Conservation (phyloP, 2,113 vertebrate genomes). For the Vimba vimba region DNA sequence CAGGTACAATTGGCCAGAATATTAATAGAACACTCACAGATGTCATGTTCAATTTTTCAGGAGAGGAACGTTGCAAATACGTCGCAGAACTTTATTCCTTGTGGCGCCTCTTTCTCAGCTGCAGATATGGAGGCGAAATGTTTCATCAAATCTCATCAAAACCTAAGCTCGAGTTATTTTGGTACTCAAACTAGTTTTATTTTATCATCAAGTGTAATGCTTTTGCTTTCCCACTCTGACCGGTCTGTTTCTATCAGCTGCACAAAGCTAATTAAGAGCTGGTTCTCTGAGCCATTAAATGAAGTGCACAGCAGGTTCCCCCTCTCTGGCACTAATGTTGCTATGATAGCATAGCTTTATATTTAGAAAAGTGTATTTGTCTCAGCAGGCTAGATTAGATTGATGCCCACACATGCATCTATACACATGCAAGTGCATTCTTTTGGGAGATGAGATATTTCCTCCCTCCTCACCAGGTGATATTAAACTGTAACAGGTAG, state of each 20-base stretch:
- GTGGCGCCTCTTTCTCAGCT: neutral
- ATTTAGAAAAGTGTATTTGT: conserved; percentile 55
- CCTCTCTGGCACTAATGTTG: conserved; percentile 50
- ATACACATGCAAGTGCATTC: neutral
- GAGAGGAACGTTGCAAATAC: neutral
- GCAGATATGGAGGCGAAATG: neutral
- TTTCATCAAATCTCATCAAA: neutral
- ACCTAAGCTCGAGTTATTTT: neutral
- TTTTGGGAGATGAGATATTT: conserved; percentile 17
- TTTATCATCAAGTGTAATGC: conserved; percentile 1
- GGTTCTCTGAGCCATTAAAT: conserved; percentile 59
- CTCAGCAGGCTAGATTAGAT: conserved; percentile 45
- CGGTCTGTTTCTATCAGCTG: conserved; percentile 32
- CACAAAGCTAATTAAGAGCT: conserved; percentile 57
- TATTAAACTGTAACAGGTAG: conserved; percentile 44
- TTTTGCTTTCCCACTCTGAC: conserved; percentile 10
- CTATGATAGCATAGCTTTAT: conserved; percentile 52
- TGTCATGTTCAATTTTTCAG: conserved; percentile 38
- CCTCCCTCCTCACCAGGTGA: conserved; percentile 27
- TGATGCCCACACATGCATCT: conserved; percentile 21
- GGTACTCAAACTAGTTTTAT: conserved; percentile 1
- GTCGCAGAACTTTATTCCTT: neutral
- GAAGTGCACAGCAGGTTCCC: conserved; percentile 53
- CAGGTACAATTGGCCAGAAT: conserved; percentile 24
- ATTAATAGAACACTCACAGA: conserved; percentile 38